Evolutionary conservation across 1,140 invertebrate species (phyloP).

Genomic region (Diorhabda carinulata): DNA sequence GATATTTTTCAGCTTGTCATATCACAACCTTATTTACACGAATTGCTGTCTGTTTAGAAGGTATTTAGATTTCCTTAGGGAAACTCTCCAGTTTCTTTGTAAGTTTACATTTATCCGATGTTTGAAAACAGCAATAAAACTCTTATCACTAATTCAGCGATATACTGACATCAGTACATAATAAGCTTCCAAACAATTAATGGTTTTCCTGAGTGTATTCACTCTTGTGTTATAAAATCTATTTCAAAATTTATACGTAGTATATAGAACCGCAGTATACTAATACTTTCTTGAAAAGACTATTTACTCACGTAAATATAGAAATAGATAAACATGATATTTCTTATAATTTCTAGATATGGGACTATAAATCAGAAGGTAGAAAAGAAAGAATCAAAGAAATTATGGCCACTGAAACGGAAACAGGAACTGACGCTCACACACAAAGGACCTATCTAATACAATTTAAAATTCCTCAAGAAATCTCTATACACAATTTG

Average conservation of each 20-base stretch:
- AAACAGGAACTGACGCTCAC: not conserved
- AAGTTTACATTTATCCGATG: no score
- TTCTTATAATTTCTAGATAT: not conserved
- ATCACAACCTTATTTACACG: no score
- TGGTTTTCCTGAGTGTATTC: not conserved
- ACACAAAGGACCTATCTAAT: not conserved
- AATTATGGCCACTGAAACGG: not conserved
- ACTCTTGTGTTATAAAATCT: not conserved
- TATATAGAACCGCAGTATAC: not conserved
- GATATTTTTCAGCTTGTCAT: no score
- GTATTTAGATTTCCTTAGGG: no score
- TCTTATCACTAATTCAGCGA: no score
- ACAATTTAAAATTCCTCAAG: not conserved
- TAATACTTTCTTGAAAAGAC: not conserved
- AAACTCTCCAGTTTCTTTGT: no score
- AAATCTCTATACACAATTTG: not conserved
- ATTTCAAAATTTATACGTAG: not conserved
- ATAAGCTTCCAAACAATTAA: not conserved
- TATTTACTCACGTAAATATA: not conserved
- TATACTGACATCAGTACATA: not conserved
- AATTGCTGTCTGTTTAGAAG: no score
- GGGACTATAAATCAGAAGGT: not conserved
- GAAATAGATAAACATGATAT: not conserved
- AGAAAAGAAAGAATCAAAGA: not conserved
- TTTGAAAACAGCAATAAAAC: no score